These are phyloP conservation scores for Samia ricini DNA, from an alignment of 1,140 invertebrate species.

Conservation along the genomic window DNA sequence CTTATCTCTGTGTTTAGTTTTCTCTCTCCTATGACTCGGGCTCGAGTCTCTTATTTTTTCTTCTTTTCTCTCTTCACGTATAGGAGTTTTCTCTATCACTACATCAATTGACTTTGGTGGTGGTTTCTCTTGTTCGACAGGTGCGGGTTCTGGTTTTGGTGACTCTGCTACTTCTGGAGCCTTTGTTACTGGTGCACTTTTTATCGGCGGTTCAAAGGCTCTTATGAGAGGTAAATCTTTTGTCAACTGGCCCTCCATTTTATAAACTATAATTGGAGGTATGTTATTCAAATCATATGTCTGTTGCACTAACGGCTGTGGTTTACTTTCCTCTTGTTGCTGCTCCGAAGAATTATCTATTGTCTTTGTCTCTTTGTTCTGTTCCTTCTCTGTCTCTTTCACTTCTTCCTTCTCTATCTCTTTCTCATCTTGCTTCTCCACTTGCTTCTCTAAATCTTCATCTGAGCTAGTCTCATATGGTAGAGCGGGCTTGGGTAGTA, in stretches of 20 bases:
- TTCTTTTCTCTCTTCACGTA: conserved; percentile 10
- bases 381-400: background rate
- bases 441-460: conserved; percentile 71
- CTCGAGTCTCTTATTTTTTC: conserved; percentile 12
- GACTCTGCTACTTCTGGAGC: conserved; percentile 31
- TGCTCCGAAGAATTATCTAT: background rate
- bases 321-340: conserved; percentile 27
- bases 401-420: conserved; percentile 22
- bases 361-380: background rate
- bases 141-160: background rate
- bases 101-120: conserved; percentile 23
- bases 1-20: conserved; percentile 42
- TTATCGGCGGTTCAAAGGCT: conserved; percentile 32
- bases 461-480: conserved; percentile 88
- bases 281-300: conserved; percentile 31
- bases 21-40: conserved; percentile 34
- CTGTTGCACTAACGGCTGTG: conserved; percentile 29
- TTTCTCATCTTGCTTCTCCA: conserved; percentile 36
- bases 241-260: conserved; percentile 42
- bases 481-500: conserved; percentile 83
- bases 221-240: conserved; percentile 41
- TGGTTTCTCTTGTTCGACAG: background rate
- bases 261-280: conserved; percentile 57
- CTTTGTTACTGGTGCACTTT: conserved; percentile 16
- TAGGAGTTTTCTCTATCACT: conserved; percentile 15